phyloP scores from a whole-genome alignment of 2,113 vertebrate species.

The Cromileptes altivelis region DNA sequence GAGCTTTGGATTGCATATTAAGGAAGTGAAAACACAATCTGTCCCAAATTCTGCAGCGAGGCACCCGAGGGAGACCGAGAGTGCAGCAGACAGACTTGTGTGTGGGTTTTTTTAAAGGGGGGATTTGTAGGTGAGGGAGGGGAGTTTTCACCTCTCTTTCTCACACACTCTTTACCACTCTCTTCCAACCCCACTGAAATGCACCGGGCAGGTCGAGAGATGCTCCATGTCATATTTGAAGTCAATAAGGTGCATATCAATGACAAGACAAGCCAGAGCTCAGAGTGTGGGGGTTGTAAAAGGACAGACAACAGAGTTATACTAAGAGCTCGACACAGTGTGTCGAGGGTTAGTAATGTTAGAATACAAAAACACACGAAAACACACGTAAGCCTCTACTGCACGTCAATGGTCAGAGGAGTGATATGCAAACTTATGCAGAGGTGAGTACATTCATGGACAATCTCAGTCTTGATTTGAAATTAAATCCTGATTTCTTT shows the following conservation, averaged over 20 bases:
- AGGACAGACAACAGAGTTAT: conserved; percentile 61
- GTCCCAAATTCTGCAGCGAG: conserved; percentile 52
- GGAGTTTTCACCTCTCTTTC: conserved; percentile 16
- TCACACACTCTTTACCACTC: conserved; percentile 20
- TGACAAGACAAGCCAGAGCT: conserved; percentile 76
- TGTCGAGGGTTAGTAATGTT: conserved; percentile 79
- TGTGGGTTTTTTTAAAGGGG: background rate
- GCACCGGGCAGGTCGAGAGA: conserved; percentile 10
- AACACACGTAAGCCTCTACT: conserved; percentile 76
- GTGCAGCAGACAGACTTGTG: background rate
- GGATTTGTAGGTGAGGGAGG: background rate
- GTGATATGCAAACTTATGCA: conserved; percentile 84
- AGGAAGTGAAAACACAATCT: conserved; percentile 55
- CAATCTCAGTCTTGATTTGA: conserved; percentile 70
- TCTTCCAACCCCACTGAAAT: background rate
- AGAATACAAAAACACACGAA: conserved; percentile 71
- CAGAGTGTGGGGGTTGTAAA: conserved; percentile 36
- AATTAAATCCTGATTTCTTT: conserved; percentile 46
- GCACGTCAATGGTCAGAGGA: conserved; percentile 75
- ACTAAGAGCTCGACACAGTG: conserved; percentile 60
- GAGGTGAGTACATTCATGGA: conserved; percentile 83
- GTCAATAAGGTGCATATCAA: conserved; percentile 81
- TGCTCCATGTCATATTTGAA: conserved; percentile 60
- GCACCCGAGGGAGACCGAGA: conserved; percentile 28
- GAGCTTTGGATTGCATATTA: conserved; percentile 45